Evolutionary conservation across 2,113 vertebrate genomes (phyloP), one percentile per base, ranked within the genome.

Genomic region (Mystacornis crossleyi): DNA sequence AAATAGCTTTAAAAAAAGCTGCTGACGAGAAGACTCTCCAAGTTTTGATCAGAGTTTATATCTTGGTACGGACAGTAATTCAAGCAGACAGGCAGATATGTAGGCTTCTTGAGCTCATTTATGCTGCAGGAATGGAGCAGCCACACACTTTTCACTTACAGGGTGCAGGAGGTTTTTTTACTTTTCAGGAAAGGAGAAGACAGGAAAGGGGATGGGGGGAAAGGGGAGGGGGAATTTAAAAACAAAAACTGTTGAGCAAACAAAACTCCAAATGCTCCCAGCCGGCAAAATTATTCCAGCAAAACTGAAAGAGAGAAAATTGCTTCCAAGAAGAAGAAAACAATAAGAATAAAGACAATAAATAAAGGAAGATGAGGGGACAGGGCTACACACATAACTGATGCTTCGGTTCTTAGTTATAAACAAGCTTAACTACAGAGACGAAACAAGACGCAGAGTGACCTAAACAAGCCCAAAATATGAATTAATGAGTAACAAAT

Each of bases 21-120:
- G 57, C 14, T 78, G 47, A 23, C 10, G 11, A 42, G 26, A 80
- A 85, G 33, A 18, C 51, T 65, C 38, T 61, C 12, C 48, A 70
- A 90, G 60, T 91, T 97, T 69, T 74, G 72, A 97, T 73, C 91
- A 43, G 62, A 93, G 50, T 84, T 95, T 89, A 66, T 91, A 60
- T 74, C 83, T 75, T 66, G 36, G 62, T 53, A 71, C 2, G 9
- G 83, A 74, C 20, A 34, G 70, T 91, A 92, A 95, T 95, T 89
- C 82, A 93, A 86, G 86, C 57, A 89, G 93, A 92, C 89, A 95
- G 78, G 67, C 83, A 96, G 96, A 94, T 73, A 54, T 18, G 4
- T 21, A 78, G 47, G 34, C 43, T 94, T 91, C 55, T 31, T 64
- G 78, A 96, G 95, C 90, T 82, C 73, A 73, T 94, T 95, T 89